phyloP scores from a whole-genome alignment of 2,888 invertebrate species.

The Lasius platythorax region DNA sequence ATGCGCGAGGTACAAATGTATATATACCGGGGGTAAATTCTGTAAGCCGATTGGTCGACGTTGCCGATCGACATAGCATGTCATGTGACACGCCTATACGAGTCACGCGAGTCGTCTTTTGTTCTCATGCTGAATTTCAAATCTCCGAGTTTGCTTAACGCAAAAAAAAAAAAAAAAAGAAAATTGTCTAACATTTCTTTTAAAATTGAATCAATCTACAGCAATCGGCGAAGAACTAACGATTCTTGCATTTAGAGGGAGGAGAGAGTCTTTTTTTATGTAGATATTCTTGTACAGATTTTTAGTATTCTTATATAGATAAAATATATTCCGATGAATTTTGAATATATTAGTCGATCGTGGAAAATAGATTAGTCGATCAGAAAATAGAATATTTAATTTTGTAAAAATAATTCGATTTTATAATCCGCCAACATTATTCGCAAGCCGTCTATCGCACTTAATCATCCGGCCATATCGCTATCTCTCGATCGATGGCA shows the following conservation, averaged over 20 bases:
- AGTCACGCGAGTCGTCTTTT: conserved; percentile 80
- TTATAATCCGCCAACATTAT: neutral
- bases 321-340: neutral
- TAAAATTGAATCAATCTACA: conserved; percentile 5
- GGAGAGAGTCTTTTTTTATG: too few species aligned
- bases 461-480: conserved; percentile 59
- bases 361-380: too few species aligned
- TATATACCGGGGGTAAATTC: conserved; percentile 74
- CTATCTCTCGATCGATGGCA: conserved; percentile 67
- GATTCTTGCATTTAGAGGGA: neutral
- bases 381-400: too few species aligned
- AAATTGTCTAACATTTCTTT: neutral
- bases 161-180: neutral
- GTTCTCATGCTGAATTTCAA: conserved; percentile 57
- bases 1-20: conserved; percentile 59
- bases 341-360: neutral
- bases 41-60: conserved; percentile 82
- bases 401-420: neutral
- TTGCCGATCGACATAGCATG: conserved; percentile 80
- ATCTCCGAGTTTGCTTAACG: conserved; percentile 44
- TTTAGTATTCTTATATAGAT: neutral
- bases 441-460: conserved; percentile 30
- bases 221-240: neutral
- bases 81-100: conserved; percentile 83
- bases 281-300: too few species aligned